A percentile compares a stretch with the other conserved stretches of the same genome.
Conservation (phyloP, 2,888 invertebrate genomes). For the Andrena praecox region DNA sequence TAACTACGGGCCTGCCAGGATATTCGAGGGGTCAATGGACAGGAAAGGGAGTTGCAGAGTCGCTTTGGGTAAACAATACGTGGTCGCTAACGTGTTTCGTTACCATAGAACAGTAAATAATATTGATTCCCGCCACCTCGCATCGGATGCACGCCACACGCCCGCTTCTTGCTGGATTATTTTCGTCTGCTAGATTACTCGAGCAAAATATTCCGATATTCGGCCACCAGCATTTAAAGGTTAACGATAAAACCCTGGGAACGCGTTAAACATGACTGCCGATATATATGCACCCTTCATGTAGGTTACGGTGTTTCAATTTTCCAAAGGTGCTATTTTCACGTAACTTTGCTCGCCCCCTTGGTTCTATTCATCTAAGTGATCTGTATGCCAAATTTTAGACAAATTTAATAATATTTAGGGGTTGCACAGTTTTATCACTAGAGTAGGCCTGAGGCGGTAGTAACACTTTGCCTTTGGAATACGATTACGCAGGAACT, state of each 20-base stretch:
- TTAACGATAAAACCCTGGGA: slow-evolving; percentile 12
- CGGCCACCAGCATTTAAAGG: not conserved
- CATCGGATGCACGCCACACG: not conserved
- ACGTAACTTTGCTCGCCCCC: too few relatives aligned
- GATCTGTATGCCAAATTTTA: too few relatives aligned
- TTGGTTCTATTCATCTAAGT: too few relatives aligned
- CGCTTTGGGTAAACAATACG: slow-evolving; percentile 47
- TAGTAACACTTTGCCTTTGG: too few relatives aligned
- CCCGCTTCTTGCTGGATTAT: not conserved
- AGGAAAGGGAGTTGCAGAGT: slow-evolving; percentile 31
- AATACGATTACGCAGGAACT: too few relatives aligned
- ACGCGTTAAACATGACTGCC: not conserved
- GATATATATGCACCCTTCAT: not conserved
- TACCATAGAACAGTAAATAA: slow-evolving; percentile 49
- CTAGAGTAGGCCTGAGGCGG: too few relatives aligned
- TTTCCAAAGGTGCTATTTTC: too few relatives aligned
- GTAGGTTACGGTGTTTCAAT: too few relatives aligned
- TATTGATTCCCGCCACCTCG: slow-evolving; percentile 37
- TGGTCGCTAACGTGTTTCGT: slow-evolving; percentile 43
- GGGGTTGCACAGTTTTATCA: too few relatives aligned
- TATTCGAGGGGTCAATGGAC: slow-evolving; percentile 59
- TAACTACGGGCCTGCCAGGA: slow-evolving; percentile 42
- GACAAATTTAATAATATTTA: too few relatives aligned
- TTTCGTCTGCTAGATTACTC: not conserved
- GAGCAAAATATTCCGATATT: slow-evolving; percentile 14